Base-by-base conservation (phyloP, 2,113 vertebrate species). In the Callionymus lyra region DNA sequence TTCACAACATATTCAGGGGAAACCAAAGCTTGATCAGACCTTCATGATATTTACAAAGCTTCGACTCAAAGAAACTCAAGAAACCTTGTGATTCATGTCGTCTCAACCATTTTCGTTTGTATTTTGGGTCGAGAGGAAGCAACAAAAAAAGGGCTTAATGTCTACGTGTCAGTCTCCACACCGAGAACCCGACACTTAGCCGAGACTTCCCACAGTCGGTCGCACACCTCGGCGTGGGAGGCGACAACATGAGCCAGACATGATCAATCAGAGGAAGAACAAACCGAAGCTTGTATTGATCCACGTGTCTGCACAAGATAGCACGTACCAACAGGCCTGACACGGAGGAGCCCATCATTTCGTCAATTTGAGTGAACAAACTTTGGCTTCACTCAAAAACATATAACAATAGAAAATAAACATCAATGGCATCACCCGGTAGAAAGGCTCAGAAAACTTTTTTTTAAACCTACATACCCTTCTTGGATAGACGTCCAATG, bases 161-260 rank as follows among this genome's bases (percentile, higher is more conserved):
- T 35, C 0, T 3, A 71, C 62, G 71, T 51, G 76, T 53, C 38
- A 56, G 42, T 34, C 33, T 54, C 33, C 43, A 50, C 79, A 53
- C 67, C 37, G 34, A 36, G 39, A 52, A 54, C 31, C 6, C 48
- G 32, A 67, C 79, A 68, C 72, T 6, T 59, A 61, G 46, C 40
- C 68, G 75, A 56, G 50, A 77, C 44, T 21, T 63, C 46, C 27
- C 63, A 57, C 41, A 31, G 36, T 2, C 12, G 50, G 50, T 51
- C 63, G 55, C 61, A 67, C 57, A 41, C 38, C 34, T 50, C 39
- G 21, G 4, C 13, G 1, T 10, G 9, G 36, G 16, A 13, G 10
- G 13, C 2, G 13, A 38, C 36, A 1, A 38, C 6, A 27, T 38
- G 16, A 38, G 16, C n/a, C 11, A 36, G 36, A 9, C 9, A 9